A percentile compares a stretch with the other conserved stretches of the same genome.
These are phyloP conservation scores for Scolopax bukidnonensis DNA, from an alignment of 2,797 vertebrate genomes.

Conservation along the genomic window DNA sequence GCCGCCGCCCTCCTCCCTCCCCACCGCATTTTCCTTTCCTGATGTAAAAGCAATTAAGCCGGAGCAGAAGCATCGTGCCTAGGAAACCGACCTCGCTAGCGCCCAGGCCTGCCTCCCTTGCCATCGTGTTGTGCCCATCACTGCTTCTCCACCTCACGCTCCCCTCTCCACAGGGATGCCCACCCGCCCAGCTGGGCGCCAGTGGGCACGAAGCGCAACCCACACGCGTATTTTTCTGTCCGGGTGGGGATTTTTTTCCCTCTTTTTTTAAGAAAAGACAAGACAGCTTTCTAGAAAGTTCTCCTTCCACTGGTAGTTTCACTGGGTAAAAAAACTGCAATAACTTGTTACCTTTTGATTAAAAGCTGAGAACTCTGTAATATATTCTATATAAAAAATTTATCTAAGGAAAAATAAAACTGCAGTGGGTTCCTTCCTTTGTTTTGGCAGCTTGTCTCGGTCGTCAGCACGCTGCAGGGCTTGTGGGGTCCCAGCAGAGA, in stretches of 20 bases:
- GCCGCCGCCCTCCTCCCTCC: not conserved
- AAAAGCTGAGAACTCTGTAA: slow-evolving; percentile 74
- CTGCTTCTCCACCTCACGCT: slow-evolving; percentile 22
- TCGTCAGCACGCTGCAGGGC: not conserved
- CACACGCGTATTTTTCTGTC: slow-evolving; percentile 29
- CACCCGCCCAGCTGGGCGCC: not conserved
- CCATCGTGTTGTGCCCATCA: not conserved
- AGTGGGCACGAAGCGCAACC: not conserved
- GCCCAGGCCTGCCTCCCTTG: slow-evolving; percentile 18
- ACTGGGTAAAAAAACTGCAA: slow-evolving; percentile 73
- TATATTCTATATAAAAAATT: slow-evolving; percentile 74
- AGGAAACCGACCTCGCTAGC: slow-evolving; percentile 15
- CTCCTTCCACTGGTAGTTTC: slow-evolving; percentile 60
- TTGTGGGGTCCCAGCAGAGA: fast-evolving
- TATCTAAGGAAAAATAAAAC: slow-evolving; percentile 79
- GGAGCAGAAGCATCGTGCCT: slow-evolving; percentile 34
- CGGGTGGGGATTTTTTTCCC: not conserved
- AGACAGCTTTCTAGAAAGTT: slow-evolving; percentile 77
- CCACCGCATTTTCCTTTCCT: not conserved
- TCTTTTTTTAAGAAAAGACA: slow-evolving; percentile 46
- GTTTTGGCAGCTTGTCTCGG: not conserved
- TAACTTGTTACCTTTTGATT: slow-evolving; percentile 77
- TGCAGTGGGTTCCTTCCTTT: slow-evolving; percentile 62
- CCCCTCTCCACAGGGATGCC: not conserved
- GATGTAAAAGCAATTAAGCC: not conserved